phyloP scores from a whole-genome alignment of 2,113 vertebrate species.

The Muntiacus reevesi region DNA sequence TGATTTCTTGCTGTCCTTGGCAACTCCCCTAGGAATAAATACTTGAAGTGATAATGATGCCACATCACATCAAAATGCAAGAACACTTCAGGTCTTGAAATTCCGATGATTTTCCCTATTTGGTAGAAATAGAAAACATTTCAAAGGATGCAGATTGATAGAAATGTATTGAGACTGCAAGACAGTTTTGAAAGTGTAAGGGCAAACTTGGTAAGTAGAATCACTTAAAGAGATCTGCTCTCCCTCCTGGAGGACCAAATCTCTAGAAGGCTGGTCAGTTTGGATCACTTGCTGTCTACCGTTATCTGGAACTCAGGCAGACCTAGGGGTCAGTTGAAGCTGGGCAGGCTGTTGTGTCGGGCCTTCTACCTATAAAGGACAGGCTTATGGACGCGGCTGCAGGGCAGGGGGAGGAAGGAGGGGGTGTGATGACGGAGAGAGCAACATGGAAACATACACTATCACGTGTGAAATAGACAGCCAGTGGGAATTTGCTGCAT shows the following conservation, averaged over 20 bases:
- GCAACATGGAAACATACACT: not conserved
- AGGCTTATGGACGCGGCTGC: rapidly evolving
- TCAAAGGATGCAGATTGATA: not conserved
- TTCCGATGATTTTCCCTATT: not conserved
- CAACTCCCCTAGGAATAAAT: not conserved
- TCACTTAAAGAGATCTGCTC: not conserved
- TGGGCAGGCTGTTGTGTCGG: not conserved
- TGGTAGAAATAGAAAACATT: not conserved
- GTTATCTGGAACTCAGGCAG: not conserved
- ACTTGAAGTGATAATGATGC: not conserved
- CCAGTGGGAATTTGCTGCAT: not conserved
- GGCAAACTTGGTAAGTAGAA: not conserved
- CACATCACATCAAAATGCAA: not conserved
- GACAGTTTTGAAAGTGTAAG: not conserved
- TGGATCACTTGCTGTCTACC: not conserved
- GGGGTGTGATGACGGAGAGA: not conserved
- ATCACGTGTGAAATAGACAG: not conserved
- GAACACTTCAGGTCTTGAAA: not conserved
- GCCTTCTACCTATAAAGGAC: not conserved
- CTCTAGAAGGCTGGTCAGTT: not conserved
- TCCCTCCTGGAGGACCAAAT: not conserved
- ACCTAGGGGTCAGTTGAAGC: not conserved
- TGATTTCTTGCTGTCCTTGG: not conserved
- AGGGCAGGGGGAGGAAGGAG: not conserved
- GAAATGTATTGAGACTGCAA: not conserved